These are phyloP conservation scores for Toxonevra muliebris DNA, from an alignment of 2,888 invertebrate species.

Conservation along the genomic window DNA sequence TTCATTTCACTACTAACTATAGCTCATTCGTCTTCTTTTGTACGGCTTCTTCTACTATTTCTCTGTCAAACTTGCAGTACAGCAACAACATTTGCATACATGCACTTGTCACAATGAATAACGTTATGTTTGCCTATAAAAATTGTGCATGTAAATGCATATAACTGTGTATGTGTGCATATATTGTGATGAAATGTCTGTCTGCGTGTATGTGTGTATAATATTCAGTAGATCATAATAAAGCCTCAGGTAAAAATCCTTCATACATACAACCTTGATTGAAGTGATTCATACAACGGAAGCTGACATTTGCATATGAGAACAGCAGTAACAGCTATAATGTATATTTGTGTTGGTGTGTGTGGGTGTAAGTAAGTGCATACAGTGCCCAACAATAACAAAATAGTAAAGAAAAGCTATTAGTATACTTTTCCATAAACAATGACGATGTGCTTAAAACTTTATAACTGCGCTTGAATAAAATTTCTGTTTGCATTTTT, in stretches of 20 bases:
- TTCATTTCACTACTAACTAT: too few relatives aligned
- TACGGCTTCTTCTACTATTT: neutral
- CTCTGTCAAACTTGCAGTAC: neutral
- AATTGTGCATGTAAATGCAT: neutral
- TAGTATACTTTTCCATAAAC: neutral
- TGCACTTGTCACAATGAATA: constrained; percentile 1
- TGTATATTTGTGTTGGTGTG: neutral
- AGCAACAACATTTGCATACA: neutral
- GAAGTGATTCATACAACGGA: constrained; percentile 38
- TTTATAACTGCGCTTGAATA: too few relatives aligned
- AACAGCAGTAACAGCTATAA: constrained; percentile 16
- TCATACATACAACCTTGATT: constrained; percentile 42
- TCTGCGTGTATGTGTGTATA: neutral
- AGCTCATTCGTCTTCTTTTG: neutral
- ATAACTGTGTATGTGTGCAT: neutral
- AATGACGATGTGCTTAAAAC: neutral
- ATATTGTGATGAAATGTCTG: too few relatives aligned
- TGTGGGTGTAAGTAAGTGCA: neutral
- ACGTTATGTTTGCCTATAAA: neutral
- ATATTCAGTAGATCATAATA: constrained; percentile 2
- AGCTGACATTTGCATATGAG: constrained; percentile 40
- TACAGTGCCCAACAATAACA: neutral
- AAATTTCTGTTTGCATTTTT: too few relatives aligned
- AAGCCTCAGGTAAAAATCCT: constrained; percentile 1
- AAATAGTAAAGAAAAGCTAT: constrained; percentile 1